Percentiles rank a stretch among this genome's conserved stretches.
phyloP scores from a whole-genome alignment of 2,113 vertebrate species.

The Hymenochirus boettgeri region DNA sequence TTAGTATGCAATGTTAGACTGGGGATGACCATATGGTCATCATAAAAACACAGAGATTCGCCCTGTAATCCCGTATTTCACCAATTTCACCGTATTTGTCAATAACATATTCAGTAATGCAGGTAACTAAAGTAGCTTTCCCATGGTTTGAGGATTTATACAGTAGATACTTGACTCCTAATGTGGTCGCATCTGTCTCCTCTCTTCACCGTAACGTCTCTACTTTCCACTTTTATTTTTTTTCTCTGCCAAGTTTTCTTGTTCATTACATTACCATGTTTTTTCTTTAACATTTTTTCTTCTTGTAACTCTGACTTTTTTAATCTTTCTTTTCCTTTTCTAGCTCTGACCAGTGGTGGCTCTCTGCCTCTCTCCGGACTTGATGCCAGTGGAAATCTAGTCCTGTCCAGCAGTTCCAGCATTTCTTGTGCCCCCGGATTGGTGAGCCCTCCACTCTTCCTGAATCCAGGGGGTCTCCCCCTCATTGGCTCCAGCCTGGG shows the following conservation, averaged over 20 bases:
- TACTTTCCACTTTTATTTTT: too few relatives aligned
- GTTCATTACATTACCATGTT: neutral
- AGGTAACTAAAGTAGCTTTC: too few relatives aligned
- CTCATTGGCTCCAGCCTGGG: slow-evolving; percentile 72
- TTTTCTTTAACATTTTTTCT: neutral
- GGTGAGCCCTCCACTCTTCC: slow-evolving; percentile 79
- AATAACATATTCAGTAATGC: too few relatives aligned
- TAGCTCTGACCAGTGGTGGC: slow-evolving; percentile 88
- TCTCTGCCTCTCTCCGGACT: slow-evolving; percentile 89
- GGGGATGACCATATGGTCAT: too few relatives aligned
- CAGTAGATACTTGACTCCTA: too few relatives aligned
- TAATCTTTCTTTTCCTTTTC: slow-evolving; percentile 8
- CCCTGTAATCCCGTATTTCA: too few relatives aligned
- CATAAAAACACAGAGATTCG: too few relatives aligned
- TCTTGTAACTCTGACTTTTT: neutral
- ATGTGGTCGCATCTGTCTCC: too few relatives aligned
- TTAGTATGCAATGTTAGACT: too few relatives aligned
- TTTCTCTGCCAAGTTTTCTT: neutral
- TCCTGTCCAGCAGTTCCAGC: slow-evolving; percentile 69
- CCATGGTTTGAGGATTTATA: too few relatives aligned
- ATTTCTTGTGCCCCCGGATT: slow-evolving; percentile 62
- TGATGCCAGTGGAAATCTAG: slow-evolving; percentile 78
- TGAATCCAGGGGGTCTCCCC: slow-evolving; percentile 83
- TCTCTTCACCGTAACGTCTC: too few relatives aligned
- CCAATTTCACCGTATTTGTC: too few relatives aligned